Percentiles rank a stretch among this genome's conserved stretches.
Evolutionary conservation across 2,888 invertebrate genomes (phyloP).

Genomic region (Lycaena phlaeas): DNA sequence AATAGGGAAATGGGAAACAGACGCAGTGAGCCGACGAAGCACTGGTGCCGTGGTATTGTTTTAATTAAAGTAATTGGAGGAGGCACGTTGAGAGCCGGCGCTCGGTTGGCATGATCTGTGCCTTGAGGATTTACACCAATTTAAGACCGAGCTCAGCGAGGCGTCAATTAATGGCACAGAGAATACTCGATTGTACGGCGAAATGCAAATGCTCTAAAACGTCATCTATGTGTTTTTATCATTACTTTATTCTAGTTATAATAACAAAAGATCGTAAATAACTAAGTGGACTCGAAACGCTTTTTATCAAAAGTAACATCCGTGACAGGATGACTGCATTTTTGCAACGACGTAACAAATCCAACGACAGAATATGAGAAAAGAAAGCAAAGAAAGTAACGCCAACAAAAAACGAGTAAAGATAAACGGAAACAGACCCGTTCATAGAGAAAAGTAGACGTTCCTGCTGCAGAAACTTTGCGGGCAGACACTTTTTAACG

Average conservation of each 20-base stretch:
- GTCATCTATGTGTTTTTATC: constrained; percentile 4
- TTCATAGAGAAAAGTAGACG: constrained; percentile 62
- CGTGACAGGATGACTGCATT: constrained; percentile 14
- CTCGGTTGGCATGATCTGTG: constrained; percentile 65
- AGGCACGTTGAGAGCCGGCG: constrained; percentile 63
- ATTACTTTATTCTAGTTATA: too few relatives aligned
- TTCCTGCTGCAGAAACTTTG: constrained; percentile 54
- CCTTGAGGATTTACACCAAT: constrained; percentile 71
- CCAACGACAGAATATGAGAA: constrained; percentile 52
- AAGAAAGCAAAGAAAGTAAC: constrained; percentile 44
- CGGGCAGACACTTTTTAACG: constrained; percentile 40
- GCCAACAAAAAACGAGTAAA: constrained; percentile 52
- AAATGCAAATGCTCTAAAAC: constrained; percentile 24
- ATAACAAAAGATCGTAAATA: too few relatives aligned
- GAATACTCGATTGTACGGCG: constrained; percentile 36
- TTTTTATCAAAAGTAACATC: neutral
- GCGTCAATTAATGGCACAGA: constrained; percentile 58
- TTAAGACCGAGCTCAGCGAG: constrained; percentile 56
- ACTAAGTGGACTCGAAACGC: neutral
- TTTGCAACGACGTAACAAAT: constrained; percentile 39
- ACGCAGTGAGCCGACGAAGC: constrained; percentile 65
- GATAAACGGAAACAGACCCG: constrained; percentile 66
- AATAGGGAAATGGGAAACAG: constrained; percentile 72
- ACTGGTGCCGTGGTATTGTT: constrained; percentile 68
- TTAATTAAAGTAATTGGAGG: constrained; percentile 74